These are phyloP conservation scores for Leptobrachium ailaonicum DNA, from an alignment of 2,113 vertebrate genomes.

Conservation along the genomic window DNA sequence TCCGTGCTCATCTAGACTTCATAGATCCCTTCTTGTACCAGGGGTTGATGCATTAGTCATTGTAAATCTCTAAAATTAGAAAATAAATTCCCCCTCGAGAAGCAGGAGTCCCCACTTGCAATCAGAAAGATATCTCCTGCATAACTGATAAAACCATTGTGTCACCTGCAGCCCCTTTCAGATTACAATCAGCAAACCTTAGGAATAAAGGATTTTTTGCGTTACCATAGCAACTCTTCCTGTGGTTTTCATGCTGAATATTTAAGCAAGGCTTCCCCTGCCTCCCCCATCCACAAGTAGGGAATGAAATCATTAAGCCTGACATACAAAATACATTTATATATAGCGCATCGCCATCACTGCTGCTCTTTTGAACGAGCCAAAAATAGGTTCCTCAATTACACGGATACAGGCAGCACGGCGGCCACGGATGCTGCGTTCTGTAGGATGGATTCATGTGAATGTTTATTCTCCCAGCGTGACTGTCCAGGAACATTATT, in stretches of 20 bases:
- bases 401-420: too few species aligned
- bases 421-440: too few species aligned
- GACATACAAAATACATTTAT: background rate
- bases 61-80: background rate
- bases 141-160: background rate
- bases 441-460: too few species aligned
- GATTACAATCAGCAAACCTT: conserved; percentile 39
- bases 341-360: background rate
- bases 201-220: conserved; percentile 46
- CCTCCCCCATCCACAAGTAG: conserved; percentile 1
- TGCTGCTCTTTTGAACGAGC: too few species aligned
- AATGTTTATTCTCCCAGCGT: too few species aligned
- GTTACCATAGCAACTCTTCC: conserved; percentile 27
- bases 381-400: too few species aligned
- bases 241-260: conserved; percentile 10
- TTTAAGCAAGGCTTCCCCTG: background rate
- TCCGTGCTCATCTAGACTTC: too few species aligned
- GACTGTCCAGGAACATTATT: too few species aligned
- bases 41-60: too few species aligned
- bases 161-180: background rate
- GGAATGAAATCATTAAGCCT: background rate
- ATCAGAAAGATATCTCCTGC: conserved; percentile 21
- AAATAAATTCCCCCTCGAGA: too few species aligned
- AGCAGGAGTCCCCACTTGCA: too few species aligned
- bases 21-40: too few species aligned